Conservation (phyloP, 2,888 invertebrate genomes). For the Megalurothrips usitatus region DNA sequence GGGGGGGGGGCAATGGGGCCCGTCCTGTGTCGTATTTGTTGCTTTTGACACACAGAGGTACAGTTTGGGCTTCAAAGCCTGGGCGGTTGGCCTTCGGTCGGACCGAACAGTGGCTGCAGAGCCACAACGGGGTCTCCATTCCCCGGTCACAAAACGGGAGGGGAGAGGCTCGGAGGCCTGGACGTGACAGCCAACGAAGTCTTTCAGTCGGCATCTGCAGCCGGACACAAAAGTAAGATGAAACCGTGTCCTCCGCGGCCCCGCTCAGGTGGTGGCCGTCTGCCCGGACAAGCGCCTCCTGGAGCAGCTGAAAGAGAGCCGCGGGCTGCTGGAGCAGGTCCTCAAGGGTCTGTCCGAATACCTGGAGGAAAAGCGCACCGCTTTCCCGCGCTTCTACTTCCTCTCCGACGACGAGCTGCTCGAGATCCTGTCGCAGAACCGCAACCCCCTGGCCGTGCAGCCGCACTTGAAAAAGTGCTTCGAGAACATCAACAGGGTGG, state of each 20-base stretch:
- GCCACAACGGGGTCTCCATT: too few species aligned
- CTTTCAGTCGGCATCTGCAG: neutral
- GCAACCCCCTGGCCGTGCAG: slow-evolving; percentile 71
- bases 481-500: slow-evolving; percentile 59
- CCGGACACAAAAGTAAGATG: too few species aligned
- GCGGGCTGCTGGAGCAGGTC: slow-evolving; percentile 65
- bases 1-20: too few species aligned
- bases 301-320: slow-evolving; percentile 65
- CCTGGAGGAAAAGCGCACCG: slow-evolving; percentile 67
- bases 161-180: too few species aligned
- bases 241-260: neutral
- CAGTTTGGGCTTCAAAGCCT: too few species aligned
- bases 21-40: too few species aligned
- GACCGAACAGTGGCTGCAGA: too few species aligned
- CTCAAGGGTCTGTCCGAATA: slow-evolving; percentile 72
- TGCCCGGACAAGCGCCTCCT: slow-evolving; percentile 62
- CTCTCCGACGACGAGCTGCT: slow-evolving; percentile 78
- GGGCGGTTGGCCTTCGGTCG: too few species aligned
- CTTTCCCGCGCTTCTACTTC: slow-evolving; percentile 76
- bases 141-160: too few species aligned
- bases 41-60: too few species aligned
- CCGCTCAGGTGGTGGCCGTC: slow-evolving; percentile 56
- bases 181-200: too few species aligned
- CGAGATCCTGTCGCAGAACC: slow-evolving; percentile 74
- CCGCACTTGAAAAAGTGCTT: slow-evolving; percentile 80